Evolutionary conservation across 2,113 vertebrate species (phyloP).

Genomic region (Cercopithecus mona): DNA sequence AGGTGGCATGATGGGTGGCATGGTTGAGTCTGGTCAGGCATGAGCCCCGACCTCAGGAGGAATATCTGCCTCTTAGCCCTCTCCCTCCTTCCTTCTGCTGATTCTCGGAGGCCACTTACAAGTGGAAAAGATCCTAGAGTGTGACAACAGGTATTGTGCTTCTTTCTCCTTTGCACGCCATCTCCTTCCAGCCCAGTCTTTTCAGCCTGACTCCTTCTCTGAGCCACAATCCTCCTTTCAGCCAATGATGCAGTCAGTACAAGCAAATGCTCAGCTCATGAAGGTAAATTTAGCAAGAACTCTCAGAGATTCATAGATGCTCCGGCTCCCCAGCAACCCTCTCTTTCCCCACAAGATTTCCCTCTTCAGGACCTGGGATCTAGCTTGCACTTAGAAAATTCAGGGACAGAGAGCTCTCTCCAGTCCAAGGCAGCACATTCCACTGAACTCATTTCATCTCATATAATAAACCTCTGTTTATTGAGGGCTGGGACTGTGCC

Average conservation of each 20-base stretch:
- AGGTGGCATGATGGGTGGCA: background rate
- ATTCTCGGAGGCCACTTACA: background rate
- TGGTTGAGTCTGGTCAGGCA: background rate
- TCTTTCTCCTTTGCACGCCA: background rate
- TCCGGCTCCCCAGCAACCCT: background rate
- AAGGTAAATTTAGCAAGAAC: background rate
- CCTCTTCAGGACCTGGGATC: background rate
- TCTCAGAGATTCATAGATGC: background rate
- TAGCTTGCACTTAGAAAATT: background rate
- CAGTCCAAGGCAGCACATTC: background rate
- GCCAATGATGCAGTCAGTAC: background rate
- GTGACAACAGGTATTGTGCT: background rate
- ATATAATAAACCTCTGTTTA: conserved; percentile 63
- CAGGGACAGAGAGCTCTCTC: background rate
- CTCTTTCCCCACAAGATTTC: background rate
- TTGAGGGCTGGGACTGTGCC: background rate
- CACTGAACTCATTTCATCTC: background rate
- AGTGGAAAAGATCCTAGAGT: background rate
- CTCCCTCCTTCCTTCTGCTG: background rate
- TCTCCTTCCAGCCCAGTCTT: background rate
- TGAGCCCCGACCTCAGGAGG: background rate
- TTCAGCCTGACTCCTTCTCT: background rate
- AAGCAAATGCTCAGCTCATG: background rate
- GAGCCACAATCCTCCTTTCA: background rate
- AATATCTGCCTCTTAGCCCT: background rate